Evolutionary conservation across 2,113 vertebrate species (phyloP), one percentile per base, ranked within the genome.

Genomic region (Charina bottae): DNA sequence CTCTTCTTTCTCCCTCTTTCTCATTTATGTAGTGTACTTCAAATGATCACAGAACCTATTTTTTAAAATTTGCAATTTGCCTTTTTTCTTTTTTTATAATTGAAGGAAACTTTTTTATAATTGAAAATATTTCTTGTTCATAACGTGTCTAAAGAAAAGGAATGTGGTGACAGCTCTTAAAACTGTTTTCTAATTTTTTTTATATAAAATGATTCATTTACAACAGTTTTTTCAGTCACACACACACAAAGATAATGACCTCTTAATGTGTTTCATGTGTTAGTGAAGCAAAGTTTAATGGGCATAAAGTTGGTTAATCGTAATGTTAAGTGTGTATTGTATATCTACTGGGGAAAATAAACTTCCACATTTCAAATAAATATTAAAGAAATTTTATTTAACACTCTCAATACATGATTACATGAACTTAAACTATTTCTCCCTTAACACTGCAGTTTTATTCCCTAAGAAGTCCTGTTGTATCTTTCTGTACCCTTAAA

Each of bases 301-400:
- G 95, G 95, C 97, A 97, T 97, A 98, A 97, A 96, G 97, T 96
- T 96, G 96, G 95, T 97, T 97, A 95, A 95, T 97, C 97, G 96
- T 98, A 97, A 96, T 98, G 97, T 98, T 96, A 95, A 98, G 96
- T 97, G 97, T 98, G 98, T 98, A 96, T 98, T 98, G 97, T 98
- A 97, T 97, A 97, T 96, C 97, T 97, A 97, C 97, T 96, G 97
- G 97, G 97, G 97, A 97, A 97, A 97, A 98, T 97, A 98, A 96
- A 95, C 97, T 97, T 97, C 97, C 97, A 97, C 97, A 96, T 98
- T 98, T 97, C 97, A 98, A 97, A 97, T 96, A 96, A 96, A 97
- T 96, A 94, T 97, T 97, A 97, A 97, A 96, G 93, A 94, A 92
- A 78, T 42, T 42, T 42, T 93, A 89, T 91, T 96, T 96, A 96